Evolutionary conservation across 2,113 vertebrate species (phyloP).

Genomic region (Eptatretus burgeri): DNA sequence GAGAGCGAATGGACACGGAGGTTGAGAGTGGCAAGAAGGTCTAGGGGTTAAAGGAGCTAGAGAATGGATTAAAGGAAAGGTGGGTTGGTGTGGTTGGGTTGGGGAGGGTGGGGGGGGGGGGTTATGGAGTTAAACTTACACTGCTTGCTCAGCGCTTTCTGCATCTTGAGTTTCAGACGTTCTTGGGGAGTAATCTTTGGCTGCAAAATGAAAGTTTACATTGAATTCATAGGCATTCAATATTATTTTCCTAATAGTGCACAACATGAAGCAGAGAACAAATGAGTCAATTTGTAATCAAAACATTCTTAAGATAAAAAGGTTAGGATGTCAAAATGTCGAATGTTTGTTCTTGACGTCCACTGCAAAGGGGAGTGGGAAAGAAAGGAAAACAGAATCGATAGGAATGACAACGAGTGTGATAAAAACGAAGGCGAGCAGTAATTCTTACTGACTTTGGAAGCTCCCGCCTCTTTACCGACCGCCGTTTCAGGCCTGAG

Average conservation of each 20-base stretch:
- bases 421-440: slow-evolving; percentile 28
- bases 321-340: not conserved
- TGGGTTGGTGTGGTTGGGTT: no score
- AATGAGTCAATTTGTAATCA: not conserved
- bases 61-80: no score
- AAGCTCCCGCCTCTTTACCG: slow-evolving; percentile 95
- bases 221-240: no score
- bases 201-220: slow-evolving; percentile 21
- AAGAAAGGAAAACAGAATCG: not conserved
- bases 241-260: no score
- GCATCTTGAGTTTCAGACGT: slow-evolving; percentile 53
- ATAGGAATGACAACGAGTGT: no score
- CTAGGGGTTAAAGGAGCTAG: no score
- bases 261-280: no score
- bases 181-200: slow-evolving; percentile 67
- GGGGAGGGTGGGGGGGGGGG: no score
- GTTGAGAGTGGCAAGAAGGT: no score
- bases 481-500: slow-evolving; percentile 47
- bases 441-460: slow-evolving; percentile 99
- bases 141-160: slow-evolving; percentile 64
- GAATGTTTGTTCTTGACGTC: slow-evolving; percentile 5
- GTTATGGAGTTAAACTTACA: slow-evolving; percentile 21
- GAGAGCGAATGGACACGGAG: no score
- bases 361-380: slow-evolving; percentile 10
- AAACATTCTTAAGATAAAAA: slow-evolving; percentile 6